phyloP scores from a whole-genome alignment of 2,888 invertebrate species.

The Cacoxenus indagator region DNA sequence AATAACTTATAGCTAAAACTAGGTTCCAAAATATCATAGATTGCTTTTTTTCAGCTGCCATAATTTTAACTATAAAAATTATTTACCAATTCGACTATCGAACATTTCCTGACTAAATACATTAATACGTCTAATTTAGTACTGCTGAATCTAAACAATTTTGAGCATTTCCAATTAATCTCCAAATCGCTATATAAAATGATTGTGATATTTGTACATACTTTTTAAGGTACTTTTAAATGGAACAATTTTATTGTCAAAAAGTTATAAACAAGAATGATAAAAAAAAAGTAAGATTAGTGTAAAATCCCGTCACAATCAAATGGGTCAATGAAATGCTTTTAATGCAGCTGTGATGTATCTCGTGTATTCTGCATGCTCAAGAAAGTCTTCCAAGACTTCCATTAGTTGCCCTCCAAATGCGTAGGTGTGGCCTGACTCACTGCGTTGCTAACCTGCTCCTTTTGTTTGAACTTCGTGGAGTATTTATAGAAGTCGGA shows the following conservation, averaged over 20 bases:
- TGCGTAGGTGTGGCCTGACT: slow-evolving; percentile 7
- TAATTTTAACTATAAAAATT: background rate
- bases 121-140: background rate
- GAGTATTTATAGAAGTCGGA: slow-evolving; percentile 98
- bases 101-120: background rate
- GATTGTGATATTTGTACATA: background rate
- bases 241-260: slow-evolving; percentile 6
- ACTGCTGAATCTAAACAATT: slow-evolving; percentile 5
- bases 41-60: background rate
- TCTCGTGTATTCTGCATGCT: no score
- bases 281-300: background rate
- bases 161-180: slow-evolving; percentile 19
- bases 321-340: no score
- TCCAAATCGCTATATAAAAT: background rate
- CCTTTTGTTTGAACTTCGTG: slow-evolving; percentile 86
- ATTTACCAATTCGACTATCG: background rate
- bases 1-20: background rate
- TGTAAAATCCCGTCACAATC: no score
- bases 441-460: slow-evolving; percentile 33
- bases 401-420: background rate
- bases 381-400: background rate
- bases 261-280: background rate
- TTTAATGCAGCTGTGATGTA: no score
- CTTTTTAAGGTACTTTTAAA: background rate
- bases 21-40: background rate